Percentiles rank a stretch among this genome's conserved stretches.
Conservation (phyloP, 2,888 invertebrate genomes). For the Meta bourneti region DNA sequence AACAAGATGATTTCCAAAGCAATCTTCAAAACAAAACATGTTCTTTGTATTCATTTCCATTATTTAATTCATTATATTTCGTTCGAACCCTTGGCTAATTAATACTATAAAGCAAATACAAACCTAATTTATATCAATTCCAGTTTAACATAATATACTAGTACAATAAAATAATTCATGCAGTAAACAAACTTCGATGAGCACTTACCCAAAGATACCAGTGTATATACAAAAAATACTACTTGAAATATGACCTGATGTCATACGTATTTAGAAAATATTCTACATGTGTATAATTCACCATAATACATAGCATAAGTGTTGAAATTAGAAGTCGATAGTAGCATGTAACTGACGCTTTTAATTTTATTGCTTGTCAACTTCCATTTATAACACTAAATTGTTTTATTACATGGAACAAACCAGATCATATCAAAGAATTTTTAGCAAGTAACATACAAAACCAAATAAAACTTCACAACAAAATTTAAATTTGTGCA, state of each 20-base stretch:
- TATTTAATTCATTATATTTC: no score
- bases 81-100: no score
- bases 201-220: not conserved
- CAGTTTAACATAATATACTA: no score
- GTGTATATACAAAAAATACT: conserved; percentile 1
- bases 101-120: no score
- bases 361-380: conserved; percentile 56
- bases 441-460: conserved; percentile 21
- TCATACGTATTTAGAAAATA: conserved; percentile 25
- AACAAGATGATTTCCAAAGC: no score
- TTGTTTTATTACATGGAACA: not conserved
- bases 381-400: not conserved
- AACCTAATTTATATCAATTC: no score
- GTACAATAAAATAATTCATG: no score
- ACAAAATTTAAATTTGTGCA: conserved; percentile 10
- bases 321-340: not conserved
- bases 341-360: conserved; percentile 46
- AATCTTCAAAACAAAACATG: no score
- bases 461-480: not conserved
- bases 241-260: not conserved
- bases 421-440: not conserved
- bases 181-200: no score
- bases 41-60: no score
- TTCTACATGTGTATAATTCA: not conserved
- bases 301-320: conserved; percentile 29